These are phyloP conservation scores for Rhabdophis nuchalis DNA, from an alignment of 2,797 vertebrate genomes.

Conservation along the genomic window DNA sequence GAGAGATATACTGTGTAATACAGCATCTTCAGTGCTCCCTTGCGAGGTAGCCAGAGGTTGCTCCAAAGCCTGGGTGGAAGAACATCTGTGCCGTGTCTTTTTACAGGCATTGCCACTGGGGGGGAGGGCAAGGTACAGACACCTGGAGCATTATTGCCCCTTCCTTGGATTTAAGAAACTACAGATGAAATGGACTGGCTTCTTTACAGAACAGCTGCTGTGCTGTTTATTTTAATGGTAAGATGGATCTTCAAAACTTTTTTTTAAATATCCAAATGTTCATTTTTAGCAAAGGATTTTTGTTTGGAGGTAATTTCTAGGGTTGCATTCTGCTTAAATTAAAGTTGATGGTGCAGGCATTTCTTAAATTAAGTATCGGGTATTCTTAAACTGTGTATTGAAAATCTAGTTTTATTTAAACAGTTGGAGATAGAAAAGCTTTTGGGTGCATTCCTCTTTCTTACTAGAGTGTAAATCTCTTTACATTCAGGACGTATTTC, in stretches of 20 bases:
- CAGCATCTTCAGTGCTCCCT: constrained; percentile 70
- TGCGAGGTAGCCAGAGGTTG: constrained; percentile 65
- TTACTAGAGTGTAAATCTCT: background rate
- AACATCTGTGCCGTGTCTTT: constrained; percentile 56
- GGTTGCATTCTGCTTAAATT: background rate
- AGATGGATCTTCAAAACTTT: constrained; percentile 60
- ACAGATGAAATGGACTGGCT: constrained; percentile 74
- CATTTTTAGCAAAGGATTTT: background rate
- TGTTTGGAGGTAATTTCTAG: constrained; percentile 5
- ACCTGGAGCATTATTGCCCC: constrained; percentile 39
- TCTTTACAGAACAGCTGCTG: constrained; percentile 64
- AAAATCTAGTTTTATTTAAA: background rate
- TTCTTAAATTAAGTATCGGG: background rate
- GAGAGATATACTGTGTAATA: constrained; percentile 73
- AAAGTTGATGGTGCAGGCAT: background rate
- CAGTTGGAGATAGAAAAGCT: background rate
- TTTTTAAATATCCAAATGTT: constrained; percentile 16
- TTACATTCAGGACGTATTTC: background rate
- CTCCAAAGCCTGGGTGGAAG: constrained; percentile 64
- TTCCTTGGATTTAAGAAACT: constrained; percentile 51
- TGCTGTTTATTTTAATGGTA: constrained; percentile 71
- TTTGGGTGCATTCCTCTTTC: background rate
- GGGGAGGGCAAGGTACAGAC: constrained; percentile 48
- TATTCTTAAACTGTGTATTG: background rate
- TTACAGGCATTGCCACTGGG: constrained; percentile 41